These are phyloP conservation scores for Saguinus imperator DNA, from an alignment of 2,113 vertebrate species.

Conservation along the genomic window DNA sequence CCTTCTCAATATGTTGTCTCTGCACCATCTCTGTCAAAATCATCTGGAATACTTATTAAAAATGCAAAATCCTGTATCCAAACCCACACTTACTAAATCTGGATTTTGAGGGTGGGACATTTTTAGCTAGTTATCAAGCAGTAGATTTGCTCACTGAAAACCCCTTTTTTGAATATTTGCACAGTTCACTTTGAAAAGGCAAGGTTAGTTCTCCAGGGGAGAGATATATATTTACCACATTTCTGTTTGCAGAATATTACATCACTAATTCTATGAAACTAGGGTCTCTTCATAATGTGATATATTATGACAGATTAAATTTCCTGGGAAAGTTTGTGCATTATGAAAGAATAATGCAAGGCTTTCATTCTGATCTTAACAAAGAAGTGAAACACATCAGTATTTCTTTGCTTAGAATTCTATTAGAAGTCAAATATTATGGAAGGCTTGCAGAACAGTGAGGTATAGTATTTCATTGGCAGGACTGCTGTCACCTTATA, in stretches of 20 bases:
- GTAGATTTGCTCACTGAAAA: not conserved
- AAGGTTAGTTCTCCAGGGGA: not conserved
- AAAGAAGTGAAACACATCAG: constrained; percentile 16
- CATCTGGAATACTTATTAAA: not conserved
- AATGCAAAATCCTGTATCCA: not conserved
- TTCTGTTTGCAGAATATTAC: not conserved
- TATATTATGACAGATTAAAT: not conserved
- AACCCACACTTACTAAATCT: not conserved
- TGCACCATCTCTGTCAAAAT: not conserved
- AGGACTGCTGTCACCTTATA: not conserved
- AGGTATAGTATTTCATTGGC: not conserved
- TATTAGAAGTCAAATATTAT: constrained; percentile 3
- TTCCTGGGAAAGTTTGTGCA: not conserved
- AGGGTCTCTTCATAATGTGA: not conserved
- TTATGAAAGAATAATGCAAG: not conserved
- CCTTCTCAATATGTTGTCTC: not conserved
- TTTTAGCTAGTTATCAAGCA: not conserved
- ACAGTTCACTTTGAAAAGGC: not conserved
- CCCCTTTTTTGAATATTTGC: not conserved
- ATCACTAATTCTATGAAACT: not conserved
- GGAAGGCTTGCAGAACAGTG: not conserved
- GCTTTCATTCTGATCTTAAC: constrained; percentile 42
- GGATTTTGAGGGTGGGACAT: not conserved
- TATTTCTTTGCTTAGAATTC: not conserved
- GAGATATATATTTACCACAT: not conserved